Evolutionary conservation across 64 coral and sea anemone genomes (phyloP), one percentile per base, ranked within the genome.

Genomic region (Stichodactyla helianthus): DNA sequence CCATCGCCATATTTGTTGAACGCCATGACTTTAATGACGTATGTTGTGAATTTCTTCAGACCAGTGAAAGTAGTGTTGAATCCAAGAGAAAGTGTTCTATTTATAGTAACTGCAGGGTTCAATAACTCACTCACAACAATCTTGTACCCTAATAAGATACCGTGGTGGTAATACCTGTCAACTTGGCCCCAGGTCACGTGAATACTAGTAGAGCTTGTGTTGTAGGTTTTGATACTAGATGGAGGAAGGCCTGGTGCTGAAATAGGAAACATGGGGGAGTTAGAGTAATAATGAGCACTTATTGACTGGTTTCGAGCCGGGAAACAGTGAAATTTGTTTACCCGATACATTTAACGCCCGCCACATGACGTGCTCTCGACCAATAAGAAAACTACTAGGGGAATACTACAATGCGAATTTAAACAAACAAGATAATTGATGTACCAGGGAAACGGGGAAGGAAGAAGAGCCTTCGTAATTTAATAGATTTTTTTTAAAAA

Each of bases 1-100:
- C 90, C 85, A 31, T 87, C 85, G 7, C 90, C 90, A 71, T 54
- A 18, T 31, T 50, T 50, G 52, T 92, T 92, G 59, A 82, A 92
- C 7, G 84, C 90, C 15, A 74, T 2, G 16, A 92, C 85, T n/a
- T 51, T 81, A 54, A 87, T 82, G 57, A 19, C 65, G 65, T 87
- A 87, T 25, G 16, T 83, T 2, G 85, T 87, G 58, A 52, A 92
- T 4, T 4, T 61, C 28, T 70, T 70, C 12, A 92, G 85, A 28
- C 85, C 84, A 10, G 57, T 82, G 63, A 92, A 74, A 15, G 17
- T 6, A 9, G 83, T 58, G 51, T 82, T 19, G 35, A 18, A 18
- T 86, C 20, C 0, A 10, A 20, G 0, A 8, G 4, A 35, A 2
- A 53, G 22, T 51, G 50, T 0, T 50, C 10, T 22, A 20, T 50